A percentile compares a stretch with the other conserved stretches of the same genome.
These are phyloP conservation scores for Pandemis corylana DNA, from an alignment of 2,888 invertebrate species.

Conservation along the genomic window DNA sequence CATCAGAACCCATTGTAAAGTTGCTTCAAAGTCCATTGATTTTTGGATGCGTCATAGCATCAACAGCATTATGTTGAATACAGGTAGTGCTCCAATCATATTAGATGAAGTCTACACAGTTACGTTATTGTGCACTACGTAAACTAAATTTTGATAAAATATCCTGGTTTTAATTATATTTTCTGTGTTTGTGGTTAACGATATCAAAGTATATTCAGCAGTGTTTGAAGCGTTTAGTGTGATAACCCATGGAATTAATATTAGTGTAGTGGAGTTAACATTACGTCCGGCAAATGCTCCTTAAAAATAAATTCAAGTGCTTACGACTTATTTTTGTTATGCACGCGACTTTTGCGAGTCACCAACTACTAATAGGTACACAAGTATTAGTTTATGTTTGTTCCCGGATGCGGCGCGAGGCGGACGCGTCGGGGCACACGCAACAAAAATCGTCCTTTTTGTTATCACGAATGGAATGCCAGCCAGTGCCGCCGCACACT, in stretches of 20 bases:
- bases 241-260: no score
- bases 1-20: slow-evolving; percentile 24
- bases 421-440: slow-evolving; percentile 45
- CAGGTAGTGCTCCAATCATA: background rate
- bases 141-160: no score
- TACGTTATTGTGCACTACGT: no score
- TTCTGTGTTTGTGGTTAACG: no score
- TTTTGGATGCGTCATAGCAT: slow-evolving; percentile 14
- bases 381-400: background rate
- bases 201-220: no score
- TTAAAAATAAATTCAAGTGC: no score
- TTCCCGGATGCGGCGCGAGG: slow-evolving; percentile 8
- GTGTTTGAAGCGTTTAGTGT: no score
- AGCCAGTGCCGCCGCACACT: slow-evolving; percentile 41
- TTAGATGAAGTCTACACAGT: background rate
- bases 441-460: slow-evolving; percentile 59
- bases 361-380: background rate
- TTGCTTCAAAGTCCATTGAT: slow-evolving; percentile 17
- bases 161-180: no score
- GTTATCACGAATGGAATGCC: slow-evolving; percentile 58
- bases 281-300: no score
- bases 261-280: no score
- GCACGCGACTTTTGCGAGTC: background rate
- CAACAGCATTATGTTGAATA: background rate
- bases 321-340: background rate